Percentiles rank a stretch among this genome's conserved stretches.
Evolutionary conservation across 2,888 invertebrate species (phyloP).

Genomic region (Rugalucina vietnamica): DNA sequence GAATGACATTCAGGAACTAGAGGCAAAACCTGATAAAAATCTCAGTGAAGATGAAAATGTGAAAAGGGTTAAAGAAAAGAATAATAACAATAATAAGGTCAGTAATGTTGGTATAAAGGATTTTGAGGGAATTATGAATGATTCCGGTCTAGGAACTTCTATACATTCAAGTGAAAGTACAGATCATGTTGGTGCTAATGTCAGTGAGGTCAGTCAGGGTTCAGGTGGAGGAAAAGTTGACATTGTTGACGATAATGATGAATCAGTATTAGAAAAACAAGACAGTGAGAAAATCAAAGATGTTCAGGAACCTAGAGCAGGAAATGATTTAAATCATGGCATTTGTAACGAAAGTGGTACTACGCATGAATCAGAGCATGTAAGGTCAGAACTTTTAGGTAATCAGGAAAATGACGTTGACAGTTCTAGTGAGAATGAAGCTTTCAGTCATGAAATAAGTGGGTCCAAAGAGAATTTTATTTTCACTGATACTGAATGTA

Average conservation of each 20-base stretch:
- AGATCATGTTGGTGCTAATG: slow-evolving; percentile 20
- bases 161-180: slow-evolving; percentile 39
- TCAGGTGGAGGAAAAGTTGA: not conserved
- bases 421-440: too few species aligned
- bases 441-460: too few species aligned
- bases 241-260: not conserved
- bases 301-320: too few species aligned
- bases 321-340: too few species aligned
- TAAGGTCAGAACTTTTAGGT: too few species aligned
- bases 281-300: slow-evolving; percentile 4
- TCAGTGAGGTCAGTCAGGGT: not conserved
- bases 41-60: not conserved
- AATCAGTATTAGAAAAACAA: slow-evolving; percentile 11
- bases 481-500: too few species aligned
- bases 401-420: too few species aligned
- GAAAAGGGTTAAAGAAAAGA: not conserved
- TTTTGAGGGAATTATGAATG: slow-evolving; percentile 5
- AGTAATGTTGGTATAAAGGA: not conserved
- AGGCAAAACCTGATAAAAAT: not conserved
- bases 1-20: not conserved
- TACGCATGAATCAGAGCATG: too few species aligned
- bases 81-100: not conserved
- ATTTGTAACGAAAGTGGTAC: too few species aligned
- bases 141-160: slow-evolving; percentile 59
- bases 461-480: too few species aligned